Evolutionary conservation across 92 coral and sea anemone species (phyloP).

Genomic region (Actinostola sp.): DNA sequence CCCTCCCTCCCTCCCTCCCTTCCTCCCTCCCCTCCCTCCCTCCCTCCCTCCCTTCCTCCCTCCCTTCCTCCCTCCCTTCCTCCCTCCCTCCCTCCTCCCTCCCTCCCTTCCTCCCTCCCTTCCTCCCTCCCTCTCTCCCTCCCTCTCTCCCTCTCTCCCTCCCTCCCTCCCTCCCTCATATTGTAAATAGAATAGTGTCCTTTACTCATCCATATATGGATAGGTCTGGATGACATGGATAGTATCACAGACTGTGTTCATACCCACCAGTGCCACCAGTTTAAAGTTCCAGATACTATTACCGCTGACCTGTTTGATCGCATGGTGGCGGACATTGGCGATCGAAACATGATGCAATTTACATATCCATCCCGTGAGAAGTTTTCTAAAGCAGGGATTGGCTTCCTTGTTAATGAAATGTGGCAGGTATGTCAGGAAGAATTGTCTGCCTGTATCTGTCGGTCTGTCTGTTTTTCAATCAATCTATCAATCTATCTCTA

Average conservation of each 20-base stretch:
- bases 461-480: too few relatives aligned
- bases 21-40: not conserved
- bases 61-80: not conserved
- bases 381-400: constrained; percentile 85
- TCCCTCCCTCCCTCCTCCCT: not conserved
- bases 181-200: not conserved
- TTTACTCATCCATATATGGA: not conserved
- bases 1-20: not conserved
- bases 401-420: constrained; percentile 88
- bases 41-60: not conserved
- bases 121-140: not conserved
- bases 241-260: constrained; percentile 77
- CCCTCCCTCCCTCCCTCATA: not conserved
- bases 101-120: not conserved
- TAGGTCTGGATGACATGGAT: constrained; percentile 60
- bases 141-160: too few relatives aligned
- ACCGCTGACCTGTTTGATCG: constrained; percentile 69
- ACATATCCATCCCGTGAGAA: constrained; percentile 62
- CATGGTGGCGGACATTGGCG: constrained; percentile 54
- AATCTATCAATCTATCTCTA: too few relatives aligned
- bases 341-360: constrained; percentile 54
- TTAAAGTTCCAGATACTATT: constrained; percentile 66
- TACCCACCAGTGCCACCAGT: constrained; percentile 77
- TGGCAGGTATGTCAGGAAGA: constrained; percentile 61
- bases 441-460: not conserved